Percentiles rank a stretch among this genome's conserved stretches.
Conservation (phyloP, 2,797 vertebrate species). For the Graptemys geographica region DNA sequence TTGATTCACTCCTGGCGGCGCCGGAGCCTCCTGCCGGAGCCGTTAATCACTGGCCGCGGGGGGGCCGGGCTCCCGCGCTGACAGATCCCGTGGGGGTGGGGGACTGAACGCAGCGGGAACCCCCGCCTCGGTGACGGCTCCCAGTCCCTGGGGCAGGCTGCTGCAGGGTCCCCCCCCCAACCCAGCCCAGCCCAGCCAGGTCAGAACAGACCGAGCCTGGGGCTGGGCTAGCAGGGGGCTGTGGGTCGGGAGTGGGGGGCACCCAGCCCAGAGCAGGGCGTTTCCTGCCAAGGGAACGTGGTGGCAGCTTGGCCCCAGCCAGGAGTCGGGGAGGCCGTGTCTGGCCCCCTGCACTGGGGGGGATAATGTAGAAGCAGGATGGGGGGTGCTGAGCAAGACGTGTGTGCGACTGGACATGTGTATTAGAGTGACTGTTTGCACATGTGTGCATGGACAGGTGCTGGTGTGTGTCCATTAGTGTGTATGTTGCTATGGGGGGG, state of each 20-base stretch:
- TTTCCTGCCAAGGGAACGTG: no score
- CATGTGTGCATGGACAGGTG: neutral
- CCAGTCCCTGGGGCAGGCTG: neutral
- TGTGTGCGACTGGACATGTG: neutral
- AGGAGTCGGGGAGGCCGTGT: neutral
- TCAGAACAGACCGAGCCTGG: neutral
- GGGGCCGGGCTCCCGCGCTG: neutral
- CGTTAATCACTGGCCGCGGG: neutral
- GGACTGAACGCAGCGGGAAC: neutral
- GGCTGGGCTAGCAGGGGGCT: neutral
- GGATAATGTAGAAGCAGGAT: neutral
- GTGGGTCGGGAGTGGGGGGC: neutral
- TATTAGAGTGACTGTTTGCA: no score
- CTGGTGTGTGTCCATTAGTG: neutral
- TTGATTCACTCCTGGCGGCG: slow-evolving; percentile 61
- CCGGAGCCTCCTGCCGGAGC: slow-evolving; percentile 43
- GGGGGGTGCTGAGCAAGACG: neutral
- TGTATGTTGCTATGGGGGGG: neutral
- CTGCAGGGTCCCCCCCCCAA: no score
- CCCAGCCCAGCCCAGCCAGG: neutral
- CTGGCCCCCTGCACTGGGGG: no score
- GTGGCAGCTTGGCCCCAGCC: no score
- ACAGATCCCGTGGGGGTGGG: neutral
- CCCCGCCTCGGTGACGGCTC: neutral
- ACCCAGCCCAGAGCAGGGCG: no score